phyloP scores from a whole-genome alignment of 1,140 invertebrate genomes.

The Nebria ingens region DNA sequence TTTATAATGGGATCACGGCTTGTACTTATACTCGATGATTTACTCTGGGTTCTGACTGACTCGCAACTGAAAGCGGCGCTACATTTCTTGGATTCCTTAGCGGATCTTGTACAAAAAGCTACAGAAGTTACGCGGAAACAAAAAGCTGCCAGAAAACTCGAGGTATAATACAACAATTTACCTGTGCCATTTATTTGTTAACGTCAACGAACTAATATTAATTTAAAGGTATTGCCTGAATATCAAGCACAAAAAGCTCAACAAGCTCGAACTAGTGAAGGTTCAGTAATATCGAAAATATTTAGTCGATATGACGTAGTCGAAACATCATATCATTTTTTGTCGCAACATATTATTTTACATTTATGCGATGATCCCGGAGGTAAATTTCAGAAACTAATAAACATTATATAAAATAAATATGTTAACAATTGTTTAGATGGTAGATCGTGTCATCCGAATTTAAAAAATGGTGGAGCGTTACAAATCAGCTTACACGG shows the following conservation, averaged over 20 bases:
- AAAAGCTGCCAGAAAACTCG: constrained; percentile 81
- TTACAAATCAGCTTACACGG: constrained; percentile 82
- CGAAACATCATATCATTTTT: constrained; percentile 96
- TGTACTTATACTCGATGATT: constrained; percentile 87
- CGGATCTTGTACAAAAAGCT: constrained; percentile 73
- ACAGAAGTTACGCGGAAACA: constrained; percentile 71
- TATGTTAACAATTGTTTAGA: constrained; percentile 36
- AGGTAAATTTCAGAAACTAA: constrained; percentile 38
- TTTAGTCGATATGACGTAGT: constrained; percentile 87
- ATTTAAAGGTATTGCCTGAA: constrained; percentile 57
- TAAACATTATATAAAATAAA: constrained; percentile 7
- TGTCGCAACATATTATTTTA: constrained; percentile 87
- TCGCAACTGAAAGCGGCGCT: constrained; percentile 92
- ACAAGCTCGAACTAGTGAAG: constrained; percentile 37
- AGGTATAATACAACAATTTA: constrained; percentile 42
- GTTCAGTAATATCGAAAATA: constrained; percentile 47
- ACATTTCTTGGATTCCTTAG: constrained; percentile 85
- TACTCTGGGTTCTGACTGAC: constrained; percentile 97
- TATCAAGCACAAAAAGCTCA: constrained; percentile 67
- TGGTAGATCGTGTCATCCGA: constrained; percentile 71
- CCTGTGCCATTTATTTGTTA: constrained; percentile 13
- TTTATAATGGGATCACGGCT: constrained; percentile 85
- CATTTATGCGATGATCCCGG: constrained; percentile 96
- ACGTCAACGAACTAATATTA: neutral
- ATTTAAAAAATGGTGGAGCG: constrained; percentile 82